Conservation (phyloP, 2,888 invertebrate species). For the Blomia tropicalis region DNA sequence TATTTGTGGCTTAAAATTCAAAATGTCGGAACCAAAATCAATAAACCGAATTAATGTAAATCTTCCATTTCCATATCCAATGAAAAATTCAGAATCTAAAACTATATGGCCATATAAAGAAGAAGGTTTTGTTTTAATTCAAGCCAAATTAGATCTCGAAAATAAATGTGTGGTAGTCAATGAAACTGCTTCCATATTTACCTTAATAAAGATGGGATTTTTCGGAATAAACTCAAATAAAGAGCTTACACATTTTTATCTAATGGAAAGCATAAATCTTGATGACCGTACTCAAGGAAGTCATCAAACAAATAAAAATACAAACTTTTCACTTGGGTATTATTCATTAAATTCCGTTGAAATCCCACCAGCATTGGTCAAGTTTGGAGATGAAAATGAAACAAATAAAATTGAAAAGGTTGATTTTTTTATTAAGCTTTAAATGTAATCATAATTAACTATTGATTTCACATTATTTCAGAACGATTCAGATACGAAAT, state of each 20-base stretch:
- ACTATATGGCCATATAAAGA: constrained; percentile 17
- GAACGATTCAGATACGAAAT: too few relatives aligned
- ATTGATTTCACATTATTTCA: too few relatives aligned
- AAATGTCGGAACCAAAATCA: background rate
- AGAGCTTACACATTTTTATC: background rate
- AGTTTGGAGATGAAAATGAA: background rate
- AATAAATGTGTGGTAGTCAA: constrained; percentile 8
- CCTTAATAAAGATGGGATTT: constrained; percentile 18
- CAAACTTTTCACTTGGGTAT: background rate
- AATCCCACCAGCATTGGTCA: constrained; percentile 13
- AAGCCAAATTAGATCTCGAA: background rate
- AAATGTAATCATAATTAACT: too few relatives aligned
- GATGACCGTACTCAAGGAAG: background rate
- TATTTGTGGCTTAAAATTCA: background rate
- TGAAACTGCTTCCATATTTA: background rate
- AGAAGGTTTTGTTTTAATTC: constrained; percentile 8
- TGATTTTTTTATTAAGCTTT: too few relatives aligned
- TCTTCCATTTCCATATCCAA: constrained; percentile 20
- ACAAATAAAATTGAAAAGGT: background rate
- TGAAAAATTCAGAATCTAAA: background rate
- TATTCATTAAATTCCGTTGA: background rate
- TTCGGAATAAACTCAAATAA: constrained; percentile 6
- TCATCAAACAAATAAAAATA: too few relatives aligned
- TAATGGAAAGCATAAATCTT: background rate
- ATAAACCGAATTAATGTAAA: background rate